Conservation (phyloP, 2,888 invertebrate species). For the Aplocera efformata region DNA sequence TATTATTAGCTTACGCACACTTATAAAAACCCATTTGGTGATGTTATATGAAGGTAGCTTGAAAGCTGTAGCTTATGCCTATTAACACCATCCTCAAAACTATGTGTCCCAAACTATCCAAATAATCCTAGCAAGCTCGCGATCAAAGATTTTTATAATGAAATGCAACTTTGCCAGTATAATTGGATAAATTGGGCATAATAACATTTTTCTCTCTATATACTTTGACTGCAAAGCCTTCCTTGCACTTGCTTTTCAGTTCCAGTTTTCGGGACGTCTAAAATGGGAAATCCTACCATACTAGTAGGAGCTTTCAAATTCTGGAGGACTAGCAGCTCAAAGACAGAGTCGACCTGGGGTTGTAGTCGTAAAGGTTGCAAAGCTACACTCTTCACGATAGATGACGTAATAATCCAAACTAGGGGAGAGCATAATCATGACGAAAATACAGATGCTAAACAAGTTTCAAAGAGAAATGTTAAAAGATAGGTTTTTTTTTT, state of each 20-base stretch:
- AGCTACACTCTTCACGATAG: slow-evolving; percentile 39
- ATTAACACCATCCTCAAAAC: no score
- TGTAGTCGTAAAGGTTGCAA: slow-evolving; percentile 39
- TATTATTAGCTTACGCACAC: no score
- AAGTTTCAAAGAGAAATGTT: no score
- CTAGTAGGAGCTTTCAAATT: slow-evolving; percentile 43
- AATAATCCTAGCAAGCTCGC: no score
- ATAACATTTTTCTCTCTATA: neutral
- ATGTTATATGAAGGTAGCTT: no score
- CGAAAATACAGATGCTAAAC: neutral
- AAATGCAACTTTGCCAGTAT: no score
- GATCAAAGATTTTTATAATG: no score
- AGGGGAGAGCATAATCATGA: slow-evolving; percentile 42
- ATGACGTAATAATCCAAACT: slow-evolving; percentile 43
- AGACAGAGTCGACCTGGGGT: slow-evolving; percentile 31
- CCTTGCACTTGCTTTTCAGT: slow-evolving; percentile 24
- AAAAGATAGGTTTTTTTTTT: no score
- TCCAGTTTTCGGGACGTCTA: slow-evolving; percentile 40
- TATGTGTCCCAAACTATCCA: no score
- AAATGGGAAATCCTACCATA: slow-evolving; percentile 36
- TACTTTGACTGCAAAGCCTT: slow-evolving; percentile 13
- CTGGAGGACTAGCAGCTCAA: slow-evolving; percentile 4
- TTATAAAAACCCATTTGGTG: no score
- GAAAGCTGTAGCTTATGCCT: no score
- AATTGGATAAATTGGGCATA: neutral